Evolutionary conservation across 1,140 invertebrate genomes (phyloP).

Genomic region (Sycophaga agraensis): DNA sequence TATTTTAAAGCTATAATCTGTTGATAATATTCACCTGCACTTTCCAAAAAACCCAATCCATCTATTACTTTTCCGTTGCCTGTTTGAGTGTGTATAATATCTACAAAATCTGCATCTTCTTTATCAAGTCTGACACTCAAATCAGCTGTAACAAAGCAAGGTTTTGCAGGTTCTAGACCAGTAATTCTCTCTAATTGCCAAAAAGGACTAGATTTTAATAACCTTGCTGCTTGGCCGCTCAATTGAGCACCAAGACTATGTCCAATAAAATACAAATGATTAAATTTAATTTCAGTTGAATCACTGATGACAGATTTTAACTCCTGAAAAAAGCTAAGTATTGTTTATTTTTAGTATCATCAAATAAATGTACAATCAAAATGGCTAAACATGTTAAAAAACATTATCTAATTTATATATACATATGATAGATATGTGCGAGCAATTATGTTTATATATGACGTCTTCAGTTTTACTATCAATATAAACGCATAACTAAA

Average conservation of each 20-base stretch:
- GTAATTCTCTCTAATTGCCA: conserved; percentile 47
- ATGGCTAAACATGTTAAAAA: too few species aligned
- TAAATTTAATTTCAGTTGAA: neutral
- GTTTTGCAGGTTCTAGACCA: conserved; percentile 68
- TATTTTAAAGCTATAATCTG: too few species aligned
- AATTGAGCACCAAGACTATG: conserved; percentile 68
- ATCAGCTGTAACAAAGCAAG: conserved; percentile 60
- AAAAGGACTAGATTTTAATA: conserved; percentile 13
- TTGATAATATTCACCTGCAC: conserved; percentile 11
- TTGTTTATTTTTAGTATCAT: too few species aligned
- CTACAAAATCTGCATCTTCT: conserved; percentile 64
- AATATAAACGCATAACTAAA: too few species aligned
- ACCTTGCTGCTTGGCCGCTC: conserved; percentile 45
- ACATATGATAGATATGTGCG: too few species aligned
- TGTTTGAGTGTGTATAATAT: conserved; percentile 67
- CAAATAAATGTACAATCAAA: too few species aligned
- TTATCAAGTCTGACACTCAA: neutral
- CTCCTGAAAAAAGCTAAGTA: conserved; percentile 6
- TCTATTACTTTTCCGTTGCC: neutral
- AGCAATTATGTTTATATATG: too few species aligned
- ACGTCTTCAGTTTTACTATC: too few species aligned
- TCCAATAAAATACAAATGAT: conserved; percentile 57
- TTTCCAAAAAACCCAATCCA: conserved; percentile 8
- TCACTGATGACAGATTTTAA: neutral
- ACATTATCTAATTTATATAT: too few species aligned